Evolutionary conservation across 2,888 invertebrate species (phyloP), one percentile per base, ranked within the genome.

Genomic region (Plagodis dolabraria): DNA sequence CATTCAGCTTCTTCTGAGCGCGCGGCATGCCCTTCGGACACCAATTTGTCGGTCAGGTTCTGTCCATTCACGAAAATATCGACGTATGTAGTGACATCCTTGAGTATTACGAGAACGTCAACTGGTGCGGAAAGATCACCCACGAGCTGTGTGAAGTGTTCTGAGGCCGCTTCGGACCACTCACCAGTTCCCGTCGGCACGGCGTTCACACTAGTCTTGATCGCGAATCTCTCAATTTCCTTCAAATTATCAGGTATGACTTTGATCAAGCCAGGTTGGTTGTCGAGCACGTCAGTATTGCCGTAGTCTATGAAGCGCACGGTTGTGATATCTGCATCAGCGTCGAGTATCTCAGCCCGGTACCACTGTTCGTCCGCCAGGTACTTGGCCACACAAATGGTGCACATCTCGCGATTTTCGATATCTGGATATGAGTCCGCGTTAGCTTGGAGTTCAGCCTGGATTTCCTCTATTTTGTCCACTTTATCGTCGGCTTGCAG

Each of bases 341-440:
- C 94, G 78, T 97, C 97, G 44, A 98, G 94, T 7, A 99, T 96
- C 77, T 95, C 95, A 0, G 98, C 99, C 59, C 99, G 94, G 83
- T 99, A 99, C 99, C 99, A 99, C 65, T 94, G 94, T 44, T 96
- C 95, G 78, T 99, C 98, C 1, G 95, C 95, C 0, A 95, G 94
- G 82, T 97, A 98, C 75, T 96, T 95, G 0, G 98, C 98, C 49
- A 95, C 93, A 71, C 96, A 97, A 0, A 95, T 75, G 0, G 94
- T 93, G 7, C 95, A 95, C 57, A 94, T 89, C 47, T 94, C 94
- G 1, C 94, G 92, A 54, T 82, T 94, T 57, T 93, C 93, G 8
- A 96, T 80, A 42, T 94, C 92, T 0, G 93, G 79, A 77, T 94
- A 93, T 0, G 83, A 80, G 0, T 83, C 78, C 0, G 94, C 93